Conservation (phyloP, 2,888 invertebrate species). For the Folsomia manolachei region DNA sequence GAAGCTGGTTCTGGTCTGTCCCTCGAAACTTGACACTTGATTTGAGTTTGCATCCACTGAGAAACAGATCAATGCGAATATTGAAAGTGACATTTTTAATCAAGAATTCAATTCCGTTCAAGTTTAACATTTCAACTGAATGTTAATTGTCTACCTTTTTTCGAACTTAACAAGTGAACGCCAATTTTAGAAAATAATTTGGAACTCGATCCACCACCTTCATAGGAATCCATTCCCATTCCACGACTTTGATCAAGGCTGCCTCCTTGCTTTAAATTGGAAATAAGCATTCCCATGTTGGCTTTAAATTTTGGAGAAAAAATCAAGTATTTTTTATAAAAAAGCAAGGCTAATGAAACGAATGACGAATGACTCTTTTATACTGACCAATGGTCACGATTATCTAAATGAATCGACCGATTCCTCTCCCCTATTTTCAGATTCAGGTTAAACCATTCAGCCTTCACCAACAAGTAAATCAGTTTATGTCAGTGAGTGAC, state of each 20-base stretch:
- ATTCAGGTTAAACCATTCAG: no score
- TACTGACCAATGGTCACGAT: no score
- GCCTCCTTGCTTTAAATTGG: neutral
- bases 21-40: neutral
- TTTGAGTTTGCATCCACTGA: neutral
- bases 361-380: no score
- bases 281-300: neutral
- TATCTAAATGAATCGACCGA: no score
- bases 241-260: neutral
- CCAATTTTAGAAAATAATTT: constrained; percentile 8
- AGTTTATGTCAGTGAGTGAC: no score
- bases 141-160: neutral
- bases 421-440: no score
- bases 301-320: no score
- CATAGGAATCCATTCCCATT: neutral
- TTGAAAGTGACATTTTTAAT: no score
- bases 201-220: neutral
- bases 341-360: no score
- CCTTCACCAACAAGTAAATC: no score
- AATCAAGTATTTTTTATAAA: no score
- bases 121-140: neutral
- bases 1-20: neutral
- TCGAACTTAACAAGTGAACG: neutral
- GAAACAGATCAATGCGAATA: no score
- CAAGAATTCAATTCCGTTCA: neutral